phyloP scores from a whole-genome alignment of 1,140 invertebrate genomes.

The Lamellibrachia luymesi region DNA sequence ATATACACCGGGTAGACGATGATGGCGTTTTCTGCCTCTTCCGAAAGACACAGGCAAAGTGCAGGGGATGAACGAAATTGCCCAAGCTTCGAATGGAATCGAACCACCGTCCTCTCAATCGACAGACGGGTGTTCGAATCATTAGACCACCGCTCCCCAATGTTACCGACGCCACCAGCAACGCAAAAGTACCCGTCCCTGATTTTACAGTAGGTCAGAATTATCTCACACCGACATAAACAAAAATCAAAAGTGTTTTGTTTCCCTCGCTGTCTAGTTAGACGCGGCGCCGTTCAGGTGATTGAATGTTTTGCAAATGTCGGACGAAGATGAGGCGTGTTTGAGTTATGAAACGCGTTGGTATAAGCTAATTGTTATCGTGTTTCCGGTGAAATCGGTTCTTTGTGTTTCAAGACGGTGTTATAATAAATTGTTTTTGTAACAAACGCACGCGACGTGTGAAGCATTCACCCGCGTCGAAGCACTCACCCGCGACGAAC shows the following conservation, averaged over 20 bases:
- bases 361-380: background rate
- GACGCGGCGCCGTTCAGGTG: background rate
- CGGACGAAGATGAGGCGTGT: background rate
- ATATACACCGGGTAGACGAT: too few species aligned
- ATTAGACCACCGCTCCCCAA: too few species aligned
- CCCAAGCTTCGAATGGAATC: too few species aligned
- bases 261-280: background rate
- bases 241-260: background rate
- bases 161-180: background rate
- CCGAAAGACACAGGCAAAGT: too few species aligned
- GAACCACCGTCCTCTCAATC: too few species aligned
- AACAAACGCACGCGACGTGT: background rate
- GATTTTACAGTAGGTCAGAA: background rate
- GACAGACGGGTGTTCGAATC: too few species aligned
- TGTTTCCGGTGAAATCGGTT: background rate
- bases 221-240: background rate
- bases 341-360: background rate
- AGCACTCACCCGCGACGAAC: background rate
- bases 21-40: too few species aligned
- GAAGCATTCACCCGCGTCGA: background rate
- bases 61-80: too few species aligned
- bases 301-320: background rate
- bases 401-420: background rate
- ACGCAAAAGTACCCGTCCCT: background rate
- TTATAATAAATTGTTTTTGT: background rate